A percentile compares a stretch with the other conserved stretches of the same genome.
Evolutionary conservation across 2,113 vertebrate species (phyloP).

Genomic region (Isurus oxyrinchus): DNA sequence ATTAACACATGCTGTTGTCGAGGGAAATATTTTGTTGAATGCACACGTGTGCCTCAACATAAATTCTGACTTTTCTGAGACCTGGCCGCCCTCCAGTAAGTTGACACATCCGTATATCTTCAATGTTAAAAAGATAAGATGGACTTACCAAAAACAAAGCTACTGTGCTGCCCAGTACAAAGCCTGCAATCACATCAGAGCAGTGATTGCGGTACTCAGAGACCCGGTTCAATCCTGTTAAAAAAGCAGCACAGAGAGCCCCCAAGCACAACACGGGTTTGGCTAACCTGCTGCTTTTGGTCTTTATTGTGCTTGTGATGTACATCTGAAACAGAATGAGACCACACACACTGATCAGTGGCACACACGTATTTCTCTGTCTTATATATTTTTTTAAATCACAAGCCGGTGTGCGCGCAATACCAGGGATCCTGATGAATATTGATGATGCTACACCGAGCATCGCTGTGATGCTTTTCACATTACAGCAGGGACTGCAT

Average conservation of each 20-base stretch:
- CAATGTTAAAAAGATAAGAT: neutral
- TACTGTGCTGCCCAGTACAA: slow-evolving; percentile 82
- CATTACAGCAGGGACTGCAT: neutral
- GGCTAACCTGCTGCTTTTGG: slow-evolving; percentile 91
- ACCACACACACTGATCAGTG: neutral
- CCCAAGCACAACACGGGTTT: slow-evolving; percentile 91
- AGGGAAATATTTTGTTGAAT: neutral
- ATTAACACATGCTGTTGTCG: neutral
- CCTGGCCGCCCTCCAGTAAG: too few species aligned
- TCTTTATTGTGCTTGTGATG: slow-evolving; percentile 97
- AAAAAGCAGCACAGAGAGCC: slow-evolving; percentile 87
- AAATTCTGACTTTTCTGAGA: neutral
- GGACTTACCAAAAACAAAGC: slow-evolving; percentile 85
- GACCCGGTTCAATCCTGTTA: slow-evolving; percentile 86
- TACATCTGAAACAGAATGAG: slow-evolving; percentile 75
- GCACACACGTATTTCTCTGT: neutral
- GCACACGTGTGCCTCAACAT: neutral
- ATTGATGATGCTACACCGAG: neutral
- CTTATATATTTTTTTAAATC: too few species aligned
- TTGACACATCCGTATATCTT: neutral
- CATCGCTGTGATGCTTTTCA: neutral
- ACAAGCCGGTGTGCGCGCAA: neutral
- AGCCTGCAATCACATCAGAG: slow-evolving; percentile 88
- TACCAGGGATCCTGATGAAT: neutral
- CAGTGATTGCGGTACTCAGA: slow-evolving; percentile 97